Evolutionary conservation across 2,888 invertebrate genomes (phyloP), one percentile per base, ranked within the genome.

Genomic region (Boloria selene): DNA sequence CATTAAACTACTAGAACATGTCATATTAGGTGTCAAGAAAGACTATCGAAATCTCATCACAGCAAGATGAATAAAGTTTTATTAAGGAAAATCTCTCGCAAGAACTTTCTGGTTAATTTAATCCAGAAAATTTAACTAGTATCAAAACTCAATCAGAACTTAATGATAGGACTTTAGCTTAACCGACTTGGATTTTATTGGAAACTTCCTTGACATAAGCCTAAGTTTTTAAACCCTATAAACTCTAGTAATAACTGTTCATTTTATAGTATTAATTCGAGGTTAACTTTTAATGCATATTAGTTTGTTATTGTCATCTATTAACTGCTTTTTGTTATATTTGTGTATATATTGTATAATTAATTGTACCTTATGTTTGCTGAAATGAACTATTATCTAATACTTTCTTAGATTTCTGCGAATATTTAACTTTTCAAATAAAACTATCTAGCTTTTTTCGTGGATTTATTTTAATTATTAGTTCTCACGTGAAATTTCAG

Each of bases 141-240:
- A 67, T 67, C 65, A 70, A 68, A 73, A 70, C 68, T 73, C 72
- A 69, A 71, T 72, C 70, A 66, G 63, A 70, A 69, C 66, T 70
- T 63, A 70, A 70, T 69, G 70, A 71, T 66, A 71, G 65, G 67
- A 66, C 62, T 69, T 65, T 17, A 54, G 61, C 17, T 45, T 67
- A 67, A 67, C 67, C 50, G 55, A 64, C 62, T 69, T 60, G 42
- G 47, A 67, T 59, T 55, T 70, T 64, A 64, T 65, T 64, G 53
- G 61, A 61, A 67, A 67, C 56, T 70, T 62, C 60, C 56, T 65
- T 60, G 59, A 62, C 62, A 52, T 62, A 45, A 58, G 50, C 61
- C 61, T 54, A 50, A 26, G 44, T 16, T 38, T 38, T 38, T 38
- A 45, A 66, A 52, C 58, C 65, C 54, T 49, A 54, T 22, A 50